Conservation (phyloP, 2,113 vertebrate species). For the Hippoglossus stenolepis region DNA sequence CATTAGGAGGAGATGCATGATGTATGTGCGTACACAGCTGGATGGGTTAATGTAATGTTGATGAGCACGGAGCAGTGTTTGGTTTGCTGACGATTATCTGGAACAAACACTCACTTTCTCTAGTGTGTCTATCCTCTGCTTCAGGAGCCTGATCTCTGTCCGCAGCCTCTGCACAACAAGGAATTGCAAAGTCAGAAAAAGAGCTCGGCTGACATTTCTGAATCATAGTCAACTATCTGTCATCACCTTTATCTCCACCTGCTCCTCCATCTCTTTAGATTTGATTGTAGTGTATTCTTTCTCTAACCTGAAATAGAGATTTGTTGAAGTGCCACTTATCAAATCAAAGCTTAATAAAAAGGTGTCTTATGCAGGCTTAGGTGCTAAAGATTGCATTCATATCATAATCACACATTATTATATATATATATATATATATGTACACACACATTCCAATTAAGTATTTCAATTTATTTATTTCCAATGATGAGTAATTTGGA, state of each 20-base stretch:
- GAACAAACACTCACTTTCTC: conserved; percentile 90
- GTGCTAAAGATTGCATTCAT: too few species aligned
- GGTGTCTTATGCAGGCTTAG: too few species aligned
- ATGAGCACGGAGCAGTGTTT: conserved; percentile 21
- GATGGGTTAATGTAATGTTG: conserved; percentile 61
- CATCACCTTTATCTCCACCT: conserved; percentile 98
- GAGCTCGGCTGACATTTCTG: background rate
- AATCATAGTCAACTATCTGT: background rate
- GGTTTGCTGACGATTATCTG: conserved; percentile 5
- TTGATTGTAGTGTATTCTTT: conserved; percentile 99
- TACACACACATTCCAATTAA: background rate
- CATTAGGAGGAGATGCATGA: conserved; percentile 31
- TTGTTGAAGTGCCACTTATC: too few species aligned
- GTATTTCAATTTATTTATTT: background rate
- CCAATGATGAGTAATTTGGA: background rate
- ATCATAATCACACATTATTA: too few species aligned
- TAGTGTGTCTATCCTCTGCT: conserved; percentile 97
- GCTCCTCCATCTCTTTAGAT: conserved; percentile 99
- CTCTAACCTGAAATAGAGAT: conserved; percentile 87
- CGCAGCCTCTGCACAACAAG: conserved; percentile 88
- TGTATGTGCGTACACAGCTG: conserved; percentile 38
- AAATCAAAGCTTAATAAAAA: background rate
- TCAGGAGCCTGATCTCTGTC: conserved; percentile 96
- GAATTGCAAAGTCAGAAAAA: conserved; percentile 1
- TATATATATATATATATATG: too few species aligned